Evolutionary conservation across 2,888 invertebrate species (phyloP).

Genomic region (Pimpla rufipes): DNA sequence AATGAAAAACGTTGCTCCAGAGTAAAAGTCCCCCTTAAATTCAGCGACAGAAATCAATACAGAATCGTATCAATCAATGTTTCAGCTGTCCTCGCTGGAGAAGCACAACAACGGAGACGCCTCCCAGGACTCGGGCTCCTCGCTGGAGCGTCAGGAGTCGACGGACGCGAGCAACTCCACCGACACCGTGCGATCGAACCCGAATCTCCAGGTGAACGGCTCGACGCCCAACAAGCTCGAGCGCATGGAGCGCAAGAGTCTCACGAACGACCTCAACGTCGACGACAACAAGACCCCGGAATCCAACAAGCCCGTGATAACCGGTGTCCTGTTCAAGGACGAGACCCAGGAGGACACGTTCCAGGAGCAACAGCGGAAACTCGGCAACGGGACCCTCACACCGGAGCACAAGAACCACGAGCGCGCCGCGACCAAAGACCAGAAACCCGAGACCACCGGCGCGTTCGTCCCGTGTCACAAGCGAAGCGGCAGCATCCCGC

Average conservation of each 20-base stretch:
- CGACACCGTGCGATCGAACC: conserved; percentile 81
- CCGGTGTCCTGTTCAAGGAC: conserved; percentile 90
- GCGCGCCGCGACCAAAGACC: conserved; percentile 70
- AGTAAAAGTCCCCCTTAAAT: too few relatives aligned
- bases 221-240: conserved; percentile 76
- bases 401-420: conserved; percentile 79
- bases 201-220: conserved; percentile 81
- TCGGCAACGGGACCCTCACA: conserved; percentile 85
- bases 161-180: conserved; percentile 80
- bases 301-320: conserved; percentile 89
- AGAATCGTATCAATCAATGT: too few relatives aligned
- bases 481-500: conserved; percentile 87
- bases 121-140: conserved; percentile 76
- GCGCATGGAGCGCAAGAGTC: conserved; percentile 75
- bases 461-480: conserved; percentile 86
- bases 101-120: conserved; percentile 73
- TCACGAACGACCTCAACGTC: conserved; percentile 86
- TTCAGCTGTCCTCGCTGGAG: conserved; percentile 74
- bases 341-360: conserved; percentile 86
- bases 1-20: too few relatives aligned
- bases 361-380: conserved; percentile 86
- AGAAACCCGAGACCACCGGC: conserved; percentile 80
- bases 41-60: too few relatives aligned
- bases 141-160: conserved; percentile 80
- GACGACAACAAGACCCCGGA: conserved; percentile 86